Conservation (phyloP, 2,888 invertebrate species). For the Thumatha senex region DNA sequence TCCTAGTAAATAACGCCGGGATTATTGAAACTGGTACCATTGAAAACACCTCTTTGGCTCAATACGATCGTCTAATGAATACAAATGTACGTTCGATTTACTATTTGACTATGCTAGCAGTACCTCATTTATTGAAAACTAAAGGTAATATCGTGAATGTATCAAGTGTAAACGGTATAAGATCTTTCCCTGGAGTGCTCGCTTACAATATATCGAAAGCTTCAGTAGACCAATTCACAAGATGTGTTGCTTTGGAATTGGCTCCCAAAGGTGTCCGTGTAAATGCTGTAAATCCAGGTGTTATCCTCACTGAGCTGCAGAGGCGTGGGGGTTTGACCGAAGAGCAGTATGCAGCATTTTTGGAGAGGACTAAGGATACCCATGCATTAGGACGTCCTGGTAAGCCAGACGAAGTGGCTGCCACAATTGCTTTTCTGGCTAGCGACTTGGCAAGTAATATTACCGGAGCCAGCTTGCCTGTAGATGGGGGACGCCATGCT, state of each 20-base stretch:
- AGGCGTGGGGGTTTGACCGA: conserved; percentile 93
- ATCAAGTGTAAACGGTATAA: conserved; percentile 95
- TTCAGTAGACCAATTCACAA: conserved; percentile 97
- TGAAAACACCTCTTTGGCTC: conserved; percentile 92
- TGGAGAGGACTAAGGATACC: conserved; percentile 92
- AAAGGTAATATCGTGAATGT: conserved; percentile 98
- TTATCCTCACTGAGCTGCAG: conserved; percentile 94
- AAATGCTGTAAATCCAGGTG: conserved; percentile 97
- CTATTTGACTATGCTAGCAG: conserved; percentile 92
- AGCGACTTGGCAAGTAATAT: conserved; percentile 94
- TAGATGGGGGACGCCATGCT: conserved; percentile 97
- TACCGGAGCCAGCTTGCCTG: conserved; percentile 94
- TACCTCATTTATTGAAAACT: conserved; percentile 91
- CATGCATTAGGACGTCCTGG: conserved; percentile 97
- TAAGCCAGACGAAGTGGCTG: conserved; percentile 92
- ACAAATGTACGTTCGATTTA: conserved; percentile 93
- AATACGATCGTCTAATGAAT: conserved; percentile 95
- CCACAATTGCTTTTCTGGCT: conserved; percentile 95
- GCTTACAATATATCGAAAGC: conserved; percentile 97
- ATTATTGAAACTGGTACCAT: conserved; percentile 91
- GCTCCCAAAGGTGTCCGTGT: conserved; percentile 93
- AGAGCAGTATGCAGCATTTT: conserved; percentile 91
- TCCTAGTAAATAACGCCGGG: conserved; percentile 96
- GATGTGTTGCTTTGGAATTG: conserved; percentile 94
- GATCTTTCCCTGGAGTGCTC: conserved; percentile 94